Evolutionary conservation across 2,113 vertebrate species (phyloP).

Genomic region (Burhinus bistriatus): DNA sequence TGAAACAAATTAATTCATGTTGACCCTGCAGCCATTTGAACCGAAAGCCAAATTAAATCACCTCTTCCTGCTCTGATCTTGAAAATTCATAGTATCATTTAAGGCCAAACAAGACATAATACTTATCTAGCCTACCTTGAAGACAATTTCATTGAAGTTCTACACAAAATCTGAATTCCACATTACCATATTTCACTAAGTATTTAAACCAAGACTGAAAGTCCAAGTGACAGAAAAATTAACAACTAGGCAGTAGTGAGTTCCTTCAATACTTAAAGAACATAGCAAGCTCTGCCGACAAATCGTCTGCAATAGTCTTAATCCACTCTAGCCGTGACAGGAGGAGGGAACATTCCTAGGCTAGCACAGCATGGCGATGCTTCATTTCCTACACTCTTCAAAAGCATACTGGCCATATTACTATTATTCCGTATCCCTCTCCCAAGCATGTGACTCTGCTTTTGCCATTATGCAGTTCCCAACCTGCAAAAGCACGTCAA

Average conservation of each 20-base stretch:
- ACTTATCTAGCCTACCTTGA: neutral
- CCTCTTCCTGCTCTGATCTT: neutral
- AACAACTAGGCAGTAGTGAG: neutral
- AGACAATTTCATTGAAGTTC: neutral
- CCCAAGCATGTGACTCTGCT: neutral
- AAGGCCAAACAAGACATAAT: neutral
- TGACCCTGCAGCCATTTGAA: neutral
- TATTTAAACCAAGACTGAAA: neutral
- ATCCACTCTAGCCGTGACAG: neutral
- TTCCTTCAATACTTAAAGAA: neutral
- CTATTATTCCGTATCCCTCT: neutral
- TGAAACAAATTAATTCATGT: neutral
- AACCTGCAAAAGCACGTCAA: rapidly evolving
- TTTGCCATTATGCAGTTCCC: neutral
- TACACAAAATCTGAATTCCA: neutral
- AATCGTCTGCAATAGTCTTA: neutral
- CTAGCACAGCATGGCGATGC: rapidly evolving
- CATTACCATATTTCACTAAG: neutral
- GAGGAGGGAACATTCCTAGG: neutral
- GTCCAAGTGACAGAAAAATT: neutral
- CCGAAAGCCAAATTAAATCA: neutral
- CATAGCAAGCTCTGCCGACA: neutral
- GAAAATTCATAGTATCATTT: neutral
- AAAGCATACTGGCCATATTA: neutral
- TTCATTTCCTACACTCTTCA: neutral